phyloP scores from a whole-genome alignment of 2,888 invertebrate genomes.

The Andrena minutula region DNA sequence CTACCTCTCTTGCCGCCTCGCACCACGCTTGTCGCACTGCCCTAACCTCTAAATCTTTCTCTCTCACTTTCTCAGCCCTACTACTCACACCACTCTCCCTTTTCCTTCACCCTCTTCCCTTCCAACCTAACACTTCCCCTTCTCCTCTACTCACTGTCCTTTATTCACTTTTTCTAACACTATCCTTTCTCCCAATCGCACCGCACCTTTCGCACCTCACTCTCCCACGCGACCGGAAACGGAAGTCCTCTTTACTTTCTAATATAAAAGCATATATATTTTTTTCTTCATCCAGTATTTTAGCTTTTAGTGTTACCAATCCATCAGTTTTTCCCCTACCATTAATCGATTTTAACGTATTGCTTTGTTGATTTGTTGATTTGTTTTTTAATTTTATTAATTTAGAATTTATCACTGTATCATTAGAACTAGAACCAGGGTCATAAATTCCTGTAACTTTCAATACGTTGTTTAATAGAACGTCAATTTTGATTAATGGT shows the following conservation, averaged over 20 bases:
- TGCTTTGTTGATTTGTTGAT: not conserved
- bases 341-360: slow-evolving; percentile 1
- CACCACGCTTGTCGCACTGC: no score
- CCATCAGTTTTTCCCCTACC: slow-evolving; percentile 13
- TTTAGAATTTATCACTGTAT: slow-evolving; percentile 14
- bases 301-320: not conserved
- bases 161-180: no score
- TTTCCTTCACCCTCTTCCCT: no score
- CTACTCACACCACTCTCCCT: no score
- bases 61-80: no score
- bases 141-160: no score
- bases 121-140: no score
- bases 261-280: slow-evolving; percentile 8
- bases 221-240: no score
- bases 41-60: no score
- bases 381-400: slow-evolving; percentile 7
- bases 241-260: not conserved
- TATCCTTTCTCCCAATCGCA: no score
- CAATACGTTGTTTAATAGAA: slow-evolving; percentile 1
- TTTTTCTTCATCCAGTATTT: not conserved
- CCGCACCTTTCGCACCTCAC: no score
- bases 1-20: no score
- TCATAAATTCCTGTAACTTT: slow-evolving; percentile 14
- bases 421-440: slow-evolving; percentile 16
- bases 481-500: not conserved